These are phyloP conservation scores for Murina feae DNA, from an alignment of 2,113 vertebrate species.

Conservation along the genomic window DNA sequence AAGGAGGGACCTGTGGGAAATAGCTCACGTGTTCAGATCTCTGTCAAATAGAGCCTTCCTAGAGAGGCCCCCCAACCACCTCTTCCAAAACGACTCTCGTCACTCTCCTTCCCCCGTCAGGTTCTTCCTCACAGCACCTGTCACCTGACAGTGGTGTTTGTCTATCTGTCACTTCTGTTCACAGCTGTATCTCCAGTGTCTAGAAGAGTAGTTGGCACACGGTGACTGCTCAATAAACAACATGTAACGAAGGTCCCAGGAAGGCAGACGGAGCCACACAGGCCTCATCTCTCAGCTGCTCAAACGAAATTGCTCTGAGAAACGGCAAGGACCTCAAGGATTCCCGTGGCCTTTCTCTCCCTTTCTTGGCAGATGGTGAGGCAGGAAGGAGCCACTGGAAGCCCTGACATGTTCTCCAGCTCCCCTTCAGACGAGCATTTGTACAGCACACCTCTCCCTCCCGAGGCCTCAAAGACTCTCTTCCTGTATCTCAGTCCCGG, in stretches of 20 bases:
- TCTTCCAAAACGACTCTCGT: not conserved
- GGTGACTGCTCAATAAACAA: not conserved
- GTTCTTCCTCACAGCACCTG: not conserved
- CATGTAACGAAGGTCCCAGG: not conserved
- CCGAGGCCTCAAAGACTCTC: not conserved
- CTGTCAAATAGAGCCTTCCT: not conserved
- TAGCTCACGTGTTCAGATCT: not conserved
- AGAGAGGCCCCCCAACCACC: fast-evolving
- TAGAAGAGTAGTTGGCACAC: not conserved
- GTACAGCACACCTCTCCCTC: not conserved
- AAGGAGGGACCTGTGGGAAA: not conserved
- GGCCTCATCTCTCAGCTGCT: not conserved
- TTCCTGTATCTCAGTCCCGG: not conserved
- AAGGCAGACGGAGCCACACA: not conserved
- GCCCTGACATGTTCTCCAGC: not conserved
- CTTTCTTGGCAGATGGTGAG: not conserved
- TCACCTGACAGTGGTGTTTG: not conserved
- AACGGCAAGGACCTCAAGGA: not conserved
- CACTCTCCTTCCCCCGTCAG: not conserved
- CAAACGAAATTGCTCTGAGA: not conserved
- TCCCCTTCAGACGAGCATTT: not conserved
- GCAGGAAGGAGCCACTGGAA: not conserved
- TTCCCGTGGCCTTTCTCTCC: not conserved
- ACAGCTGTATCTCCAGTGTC: not conserved
- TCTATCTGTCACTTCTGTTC: not conserved